Conservation (phyloP, 2,113 vertebrate genomes). For the Falco punctatus region DNA sequence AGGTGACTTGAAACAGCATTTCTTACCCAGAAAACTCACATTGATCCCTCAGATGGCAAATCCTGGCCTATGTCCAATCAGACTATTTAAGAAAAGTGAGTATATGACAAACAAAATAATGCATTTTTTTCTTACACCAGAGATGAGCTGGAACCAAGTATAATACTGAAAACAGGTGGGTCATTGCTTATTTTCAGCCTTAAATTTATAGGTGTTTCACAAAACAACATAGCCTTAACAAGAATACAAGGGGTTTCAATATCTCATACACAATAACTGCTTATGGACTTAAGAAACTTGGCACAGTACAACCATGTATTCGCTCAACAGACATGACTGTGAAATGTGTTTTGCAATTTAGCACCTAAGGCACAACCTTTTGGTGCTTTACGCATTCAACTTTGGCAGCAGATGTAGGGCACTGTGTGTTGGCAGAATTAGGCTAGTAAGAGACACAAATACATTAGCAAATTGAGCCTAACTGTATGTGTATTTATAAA, state of each 20-base stretch:
- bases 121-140: not conserved
- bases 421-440: not conserved
- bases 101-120: not conserved
- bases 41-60: not conserved
- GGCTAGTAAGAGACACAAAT: not conserved
- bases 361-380: not conserved
- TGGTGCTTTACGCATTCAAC: not conserved
- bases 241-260: not conserved
- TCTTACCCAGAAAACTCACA: not conserved
- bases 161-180: not conserved
- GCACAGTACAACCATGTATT: not conserved
- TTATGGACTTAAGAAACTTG: not conserved
- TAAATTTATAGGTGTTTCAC: not conserved
- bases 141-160: not conserved
- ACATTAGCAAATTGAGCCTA: not conserved
- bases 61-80: rapidly evolving
- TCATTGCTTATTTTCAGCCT: not conserved
- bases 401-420: not conserved
- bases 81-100: not conserved
- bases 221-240: not conserved
- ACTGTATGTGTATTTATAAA: not conserved
- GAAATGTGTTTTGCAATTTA: not conserved
- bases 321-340: not conserved
- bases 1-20: not conserved
- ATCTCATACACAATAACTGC: not conserved